phyloP scores from a whole-genome alignment of 2,888 invertebrate species.

The Pseudanteris insignis region DNA sequence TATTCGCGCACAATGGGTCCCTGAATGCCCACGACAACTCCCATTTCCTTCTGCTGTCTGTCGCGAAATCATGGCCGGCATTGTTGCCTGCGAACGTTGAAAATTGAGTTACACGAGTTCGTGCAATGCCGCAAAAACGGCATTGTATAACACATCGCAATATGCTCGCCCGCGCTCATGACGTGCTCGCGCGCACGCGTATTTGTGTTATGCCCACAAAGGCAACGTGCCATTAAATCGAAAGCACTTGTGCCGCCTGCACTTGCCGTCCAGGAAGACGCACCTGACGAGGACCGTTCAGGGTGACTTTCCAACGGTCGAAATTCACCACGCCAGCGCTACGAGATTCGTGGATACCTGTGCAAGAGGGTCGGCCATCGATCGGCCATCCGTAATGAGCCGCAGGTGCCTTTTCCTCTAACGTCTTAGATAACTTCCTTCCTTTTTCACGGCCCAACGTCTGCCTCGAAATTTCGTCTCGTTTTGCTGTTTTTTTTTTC shows the following conservation, averaged over 20 bases:
- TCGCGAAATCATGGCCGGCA: constrained; percentile 23
- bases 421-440: constrained; percentile 46
- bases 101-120: constrained; percentile 36
- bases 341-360: constrained; percentile 45
- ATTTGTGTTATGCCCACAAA: constrained; percentile 37
- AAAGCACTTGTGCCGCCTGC: constrained; percentile 60
- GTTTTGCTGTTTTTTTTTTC: too few relatives aligned
- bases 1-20: too few relatives aligned
- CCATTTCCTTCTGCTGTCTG: constrained; percentile 30
- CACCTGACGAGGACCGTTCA: constrained; percentile 58
- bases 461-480: constrained; percentile 23
- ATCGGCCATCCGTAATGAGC: constrained; percentile 56
- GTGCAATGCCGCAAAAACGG: constrained; percentile 16
- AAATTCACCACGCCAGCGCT: constrained; percentile 43
- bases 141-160: constrained; percentile 19
- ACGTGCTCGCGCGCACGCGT: not conserved
- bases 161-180: constrained; percentile 30
- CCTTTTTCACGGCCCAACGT: constrained; percentile 23
- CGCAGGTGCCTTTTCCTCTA: constrained; percentile 51
- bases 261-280: constrained; percentile 64
- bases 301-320: constrained; percentile 54
- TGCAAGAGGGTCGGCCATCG: constrained; percentile 49
- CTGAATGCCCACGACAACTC: constrained; percentile 17
- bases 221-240: constrained; percentile 62
- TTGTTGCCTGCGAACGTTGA: constrained; percentile 26